phyloP scores from a whole-genome alignment of 2,113 vertebrate genomes.

The Protobothrops mucrosquamatus region DNA sequence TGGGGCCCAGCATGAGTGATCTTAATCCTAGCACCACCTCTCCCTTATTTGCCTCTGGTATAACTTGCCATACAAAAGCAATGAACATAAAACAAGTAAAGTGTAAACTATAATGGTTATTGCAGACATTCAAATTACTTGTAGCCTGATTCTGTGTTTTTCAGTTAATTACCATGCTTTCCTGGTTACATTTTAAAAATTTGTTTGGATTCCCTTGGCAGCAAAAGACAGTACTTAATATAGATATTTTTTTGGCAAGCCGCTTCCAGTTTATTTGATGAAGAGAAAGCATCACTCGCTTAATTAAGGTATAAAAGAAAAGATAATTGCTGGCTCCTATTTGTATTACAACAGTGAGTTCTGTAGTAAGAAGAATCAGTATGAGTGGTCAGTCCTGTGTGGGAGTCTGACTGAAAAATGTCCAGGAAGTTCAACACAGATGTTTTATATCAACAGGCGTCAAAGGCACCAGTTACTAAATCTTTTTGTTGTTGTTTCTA shows the following conservation, averaged over 20 bases:
- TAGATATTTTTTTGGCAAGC: not conserved
- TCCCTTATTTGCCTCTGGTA: not conserved
- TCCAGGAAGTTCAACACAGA: slow-evolving; percentile 73
- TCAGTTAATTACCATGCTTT: not conserved
- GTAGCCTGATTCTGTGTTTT: not conserved
- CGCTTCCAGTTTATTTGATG: not conserved
- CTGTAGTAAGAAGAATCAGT: slow-evolving; percentile 50
- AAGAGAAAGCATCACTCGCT: not conserved
- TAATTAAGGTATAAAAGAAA: slow-evolving; percentile 9
- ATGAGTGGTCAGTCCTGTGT: slow-evolving; percentile 56
- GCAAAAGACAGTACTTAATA: not conserved
- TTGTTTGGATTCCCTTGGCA: not conserved
- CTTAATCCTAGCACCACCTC: not conserved
- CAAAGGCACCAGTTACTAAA: slow-evolving; percentile 69
- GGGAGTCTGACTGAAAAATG: slow-evolving; percentile 68
- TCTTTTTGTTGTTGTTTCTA: slow-evolving; percentile 45
- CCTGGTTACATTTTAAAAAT: not conserved
- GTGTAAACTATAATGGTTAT: not conserved
- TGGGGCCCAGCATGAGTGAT: not conserved
- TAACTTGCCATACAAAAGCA: not conserved
- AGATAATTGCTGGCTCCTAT: slow-evolving; percentile 59
- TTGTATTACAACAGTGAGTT: slow-evolving; percentile 40
- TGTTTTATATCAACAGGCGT: slow-evolving; percentile 74
- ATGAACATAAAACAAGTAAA: not conserved
- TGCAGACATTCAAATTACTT: not conserved